Conservation (phyloP, 2,113 vertebrate genomes). For the Aleadryas rufinucha region DNA sequence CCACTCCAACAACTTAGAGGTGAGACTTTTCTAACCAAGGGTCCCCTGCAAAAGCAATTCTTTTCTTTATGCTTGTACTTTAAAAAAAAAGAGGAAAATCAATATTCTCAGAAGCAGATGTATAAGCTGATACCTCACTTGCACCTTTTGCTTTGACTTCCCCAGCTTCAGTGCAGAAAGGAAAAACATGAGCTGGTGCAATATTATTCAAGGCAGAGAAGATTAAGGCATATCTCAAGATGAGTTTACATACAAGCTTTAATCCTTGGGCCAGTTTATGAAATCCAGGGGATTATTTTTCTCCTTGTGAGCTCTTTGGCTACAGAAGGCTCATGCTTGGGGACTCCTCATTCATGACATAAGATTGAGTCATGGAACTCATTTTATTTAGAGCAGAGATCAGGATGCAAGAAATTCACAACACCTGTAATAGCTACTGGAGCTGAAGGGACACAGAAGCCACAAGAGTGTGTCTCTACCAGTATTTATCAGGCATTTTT, state of each 20-base stretch:
- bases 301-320: background rate
- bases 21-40: background rate
- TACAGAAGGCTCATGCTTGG: background rate
- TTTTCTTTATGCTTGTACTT: background rate
- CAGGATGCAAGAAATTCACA: background rate
- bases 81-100: background rate
- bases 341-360: background rate
- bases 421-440: background rate
- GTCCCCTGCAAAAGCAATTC: background rate
- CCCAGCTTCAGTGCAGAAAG: background rate
- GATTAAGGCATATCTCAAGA: background rate
- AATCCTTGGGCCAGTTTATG: background rate
- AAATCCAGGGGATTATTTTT: background rate
- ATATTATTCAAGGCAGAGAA: background rate
- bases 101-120: background rate
- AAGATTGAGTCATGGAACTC: background rate
- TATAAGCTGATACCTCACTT: background rate
- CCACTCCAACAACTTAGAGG: background rate
- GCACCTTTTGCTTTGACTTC: background rate
- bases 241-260: background rate
- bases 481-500: background rate
- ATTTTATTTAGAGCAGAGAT: background rate
- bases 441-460: background rate
- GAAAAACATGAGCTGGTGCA: background rate
- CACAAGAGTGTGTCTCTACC: background rate